Percentiles rank a stretch among this genome's conserved stretches.
Evolutionary conservation across 2,888 invertebrate genomes (phyloP).

Genomic region (Synanthedon andrenaeformis): DNA sequence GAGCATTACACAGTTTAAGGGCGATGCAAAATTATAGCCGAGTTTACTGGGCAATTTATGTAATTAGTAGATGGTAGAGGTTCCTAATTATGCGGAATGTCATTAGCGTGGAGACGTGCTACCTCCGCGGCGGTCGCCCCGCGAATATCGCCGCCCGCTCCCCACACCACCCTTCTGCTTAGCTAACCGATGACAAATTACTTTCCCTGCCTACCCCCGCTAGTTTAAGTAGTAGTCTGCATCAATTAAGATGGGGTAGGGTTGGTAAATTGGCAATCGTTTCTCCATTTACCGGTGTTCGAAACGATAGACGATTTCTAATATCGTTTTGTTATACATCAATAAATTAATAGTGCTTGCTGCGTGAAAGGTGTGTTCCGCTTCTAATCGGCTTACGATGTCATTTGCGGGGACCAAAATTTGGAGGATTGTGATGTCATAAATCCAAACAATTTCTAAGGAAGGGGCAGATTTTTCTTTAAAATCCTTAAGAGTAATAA

Average conservation of each 20-base stretch:
- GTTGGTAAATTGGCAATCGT: constrained; percentile 67
- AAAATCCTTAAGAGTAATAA: too few relatives aligned
- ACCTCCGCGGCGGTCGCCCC: constrained; percentile 28
- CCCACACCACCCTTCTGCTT: constrained; percentile 34
- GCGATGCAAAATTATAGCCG: constrained; percentile 50
- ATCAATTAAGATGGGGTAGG: constrained; percentile 64
- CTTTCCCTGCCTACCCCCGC: constrained; percentile 45
- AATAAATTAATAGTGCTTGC: constrained; percentile 14
- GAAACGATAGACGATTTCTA: constrained; percentile 46
- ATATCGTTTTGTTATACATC: constrained; percentile 29
- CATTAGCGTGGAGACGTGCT: constrained; percentile 57
- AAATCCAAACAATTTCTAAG: constrained; percentile 4
- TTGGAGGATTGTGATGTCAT: constrained; percentile 29
- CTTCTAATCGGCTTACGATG: constrained; percentile 24
- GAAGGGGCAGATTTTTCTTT: too few relatives aligned
- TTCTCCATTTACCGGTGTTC: constrained; percentile 56
- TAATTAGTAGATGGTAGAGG: constrained; percentile 63
- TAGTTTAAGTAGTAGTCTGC: constrained; percentile 63
- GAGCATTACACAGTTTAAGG: constrained; percentile 3
- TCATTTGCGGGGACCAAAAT: constrained; percentile 11
- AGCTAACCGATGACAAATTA: constrained; percentile 69
- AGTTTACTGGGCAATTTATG: constrained; percentile 65
- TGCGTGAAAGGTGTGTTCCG: constrained; percentile 2
- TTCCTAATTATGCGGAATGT: constrained; percentile 65
- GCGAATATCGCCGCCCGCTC: constrained; percentile 9